Base-by-base conservation (phyloP, 1,140 invertebrate species). In the Dreissena polymorpha region DNA sequence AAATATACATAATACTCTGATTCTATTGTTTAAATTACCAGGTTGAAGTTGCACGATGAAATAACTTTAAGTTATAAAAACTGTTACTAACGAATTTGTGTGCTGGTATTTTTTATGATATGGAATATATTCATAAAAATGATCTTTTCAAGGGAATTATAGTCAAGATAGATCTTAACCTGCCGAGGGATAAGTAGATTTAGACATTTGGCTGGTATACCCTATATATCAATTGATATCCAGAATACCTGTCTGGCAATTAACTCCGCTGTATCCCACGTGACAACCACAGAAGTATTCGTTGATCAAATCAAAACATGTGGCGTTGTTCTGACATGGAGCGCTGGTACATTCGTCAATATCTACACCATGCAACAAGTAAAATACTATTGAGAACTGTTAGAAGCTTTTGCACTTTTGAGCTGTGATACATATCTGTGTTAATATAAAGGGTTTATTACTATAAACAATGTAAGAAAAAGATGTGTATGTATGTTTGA, bases 251-350 rank as follows among this genome's bases (percentile, higher is more conserved):
- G 51, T 55, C 50, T 73, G 10, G 53, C 70, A 79, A 14, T 69
- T 8, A 10, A 12, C 13, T 3, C 76, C 64, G 27, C 10, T 79
- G 49, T 39, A 69, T 23, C 51, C 67, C 16, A 14, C 13, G 10
- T 8, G 14, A 23, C 67, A 79, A 13, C 55, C 64, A 70, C 64
- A 79, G 51, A 64, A 55, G 50, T 39, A 68, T 50, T 70, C 76
- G 69, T 69, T 70, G 8, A 70, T 29, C 13, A 64, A 23, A 50
- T 70, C 76, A 78, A 68, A 68, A 69, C 75, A 78, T 18, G 75
- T 78, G 14, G 39, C 75, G 25, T 68, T 68, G 55, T 78, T 78
- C 51, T 68, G 63, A 51, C 75, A 78, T 12, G 75, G 74, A 8
- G 14, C 27, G 27, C 60, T 65, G 14, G 29, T 29, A 67, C 74